Evolutionary conservation across 2,888 invertebrate species (phyloP).

Genomic region (Adela reaumurella): DNA sequence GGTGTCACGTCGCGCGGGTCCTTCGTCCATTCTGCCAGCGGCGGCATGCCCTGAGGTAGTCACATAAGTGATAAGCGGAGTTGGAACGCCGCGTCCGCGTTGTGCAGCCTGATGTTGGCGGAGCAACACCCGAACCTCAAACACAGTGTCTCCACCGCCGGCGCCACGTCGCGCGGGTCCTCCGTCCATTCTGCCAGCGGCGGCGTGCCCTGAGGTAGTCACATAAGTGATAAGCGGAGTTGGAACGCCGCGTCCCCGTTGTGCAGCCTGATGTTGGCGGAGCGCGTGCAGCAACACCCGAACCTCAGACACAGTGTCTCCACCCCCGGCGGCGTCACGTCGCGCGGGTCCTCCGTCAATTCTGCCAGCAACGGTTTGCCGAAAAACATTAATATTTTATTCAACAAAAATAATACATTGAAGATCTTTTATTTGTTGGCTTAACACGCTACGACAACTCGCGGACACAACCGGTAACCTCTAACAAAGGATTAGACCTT

Average conservation of each 20-base stretch:
- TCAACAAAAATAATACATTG: too few species aligned
- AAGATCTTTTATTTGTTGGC: too few species aligned
- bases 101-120: conserved; percentile 31
- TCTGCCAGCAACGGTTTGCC: conserved; percentile 31
- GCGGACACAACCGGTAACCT: too few species aligned
- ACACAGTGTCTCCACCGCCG: conserved; percentile 35
- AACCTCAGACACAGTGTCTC: too few species aligned
- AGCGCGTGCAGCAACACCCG: too few species aligned
- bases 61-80: conserved; percentile 18
- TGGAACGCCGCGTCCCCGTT: too few species aligned
- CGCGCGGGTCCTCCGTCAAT: conserved; percentile 42
- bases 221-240: too few species aligned
- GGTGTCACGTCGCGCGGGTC: conserved; percentile 42
- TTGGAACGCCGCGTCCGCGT: conserved; percentile 31
- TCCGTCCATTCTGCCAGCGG: conserved; percentile 44
- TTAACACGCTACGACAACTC: too few species aligned
- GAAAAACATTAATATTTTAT: too few species aligned
- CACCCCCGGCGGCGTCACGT: conserved; percentile 26
- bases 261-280: too few species aligned
- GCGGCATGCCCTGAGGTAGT: conserved; percentile 16
- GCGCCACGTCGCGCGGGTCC: conserved; percentile 39
- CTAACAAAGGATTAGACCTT: too few species aligned
- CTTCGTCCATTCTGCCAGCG: conserved; percentile 43
- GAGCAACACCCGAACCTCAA: conserved; percentile 34
- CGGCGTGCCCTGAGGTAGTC: conserved; percentile 21